Conservation (phyloP, 2,113 vertebrate species). For the Callipepla californica region DNA sequence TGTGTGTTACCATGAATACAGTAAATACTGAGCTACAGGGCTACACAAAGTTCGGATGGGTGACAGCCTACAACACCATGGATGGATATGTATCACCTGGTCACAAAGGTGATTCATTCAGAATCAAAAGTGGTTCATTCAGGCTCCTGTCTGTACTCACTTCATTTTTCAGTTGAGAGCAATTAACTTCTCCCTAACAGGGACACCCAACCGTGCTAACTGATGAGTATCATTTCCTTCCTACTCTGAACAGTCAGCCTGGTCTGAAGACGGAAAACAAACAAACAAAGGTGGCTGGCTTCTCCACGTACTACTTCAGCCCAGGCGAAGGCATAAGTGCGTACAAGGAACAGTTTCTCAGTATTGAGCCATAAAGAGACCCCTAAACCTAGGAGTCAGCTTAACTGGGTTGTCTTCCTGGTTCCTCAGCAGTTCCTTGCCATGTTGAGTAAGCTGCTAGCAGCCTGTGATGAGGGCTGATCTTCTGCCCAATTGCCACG, state of each 20-base stretch:
- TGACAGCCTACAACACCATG: not conserved
- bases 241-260: not conserved
- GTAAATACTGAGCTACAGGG: not conserved
- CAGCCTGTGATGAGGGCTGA: not conserved
- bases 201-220: not conserved
- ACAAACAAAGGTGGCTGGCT: not conserved
- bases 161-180: not conserved
- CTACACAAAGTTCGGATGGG: not conserved
- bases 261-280: not conserved
- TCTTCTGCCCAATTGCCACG: not conserved
- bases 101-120: not conserved
- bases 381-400: not conserved
- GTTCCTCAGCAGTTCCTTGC: not conserved
- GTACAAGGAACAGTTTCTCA: not conserved
- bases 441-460: not conserved
- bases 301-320: not conserved
- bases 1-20: not conserved
- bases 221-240: not conserved
- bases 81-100: not conserved
- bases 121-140: not conserved
- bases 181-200: not conserved
- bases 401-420: not conserved
- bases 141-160: not conserved
- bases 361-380: not conserved
- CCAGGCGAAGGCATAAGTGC: not conserved